Base-by-base conservation (phyloP, 2,113 vertebrate genomes). In the Seriola quinqueradiata region DNA sequence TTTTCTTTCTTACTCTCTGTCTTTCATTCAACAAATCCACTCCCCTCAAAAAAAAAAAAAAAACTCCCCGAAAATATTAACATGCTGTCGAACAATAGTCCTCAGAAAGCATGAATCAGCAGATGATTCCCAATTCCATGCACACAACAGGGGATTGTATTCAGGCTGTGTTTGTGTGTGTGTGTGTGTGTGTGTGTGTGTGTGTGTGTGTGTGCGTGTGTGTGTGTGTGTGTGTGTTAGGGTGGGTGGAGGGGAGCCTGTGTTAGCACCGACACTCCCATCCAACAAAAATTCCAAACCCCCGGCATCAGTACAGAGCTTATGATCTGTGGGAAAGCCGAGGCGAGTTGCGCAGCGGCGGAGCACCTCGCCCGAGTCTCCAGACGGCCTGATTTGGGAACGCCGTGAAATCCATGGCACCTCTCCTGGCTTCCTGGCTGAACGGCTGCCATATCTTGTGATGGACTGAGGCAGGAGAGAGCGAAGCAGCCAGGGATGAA, bases 381-480 rank as follows among this genome's bases (percentile, higher is more conserved):
- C 88, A 90, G 90, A 92, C 91, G 82, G 76, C 85, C 85, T 75
- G 90, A 92, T 93, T 94, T 93, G 90, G 90, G 88, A 91, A 94
- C 82, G 93, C 92, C 92, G 94, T 95, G 94, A 96, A 96, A 95
- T 96, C 91, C 75, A 70, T 92, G 93, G 94, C 95, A 93, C 92
- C 90, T 95, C 87, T 95, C 91, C 92, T 94, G 90, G 92, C 88
- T 93, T 92, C 90, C 91, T 79, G 91, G 93, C 95, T 96, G 95
- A 95, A 93, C 90, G 86, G 69, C 83, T 95, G 95, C 94, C 95
- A 95, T 95, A 95, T 96, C 95, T 93, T 91, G 91, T 94, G 95
- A 96, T 95, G 95, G 94, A 94, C 94, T 95, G 93, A 95, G 95
- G 95, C 95, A 93, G 94, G 87, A 93, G 90, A 92, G 91, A 94